Base-by-base conservation (phyloP, 1,140 invertebrate species). In the Diabrotica undecimpunctata region DNA sequence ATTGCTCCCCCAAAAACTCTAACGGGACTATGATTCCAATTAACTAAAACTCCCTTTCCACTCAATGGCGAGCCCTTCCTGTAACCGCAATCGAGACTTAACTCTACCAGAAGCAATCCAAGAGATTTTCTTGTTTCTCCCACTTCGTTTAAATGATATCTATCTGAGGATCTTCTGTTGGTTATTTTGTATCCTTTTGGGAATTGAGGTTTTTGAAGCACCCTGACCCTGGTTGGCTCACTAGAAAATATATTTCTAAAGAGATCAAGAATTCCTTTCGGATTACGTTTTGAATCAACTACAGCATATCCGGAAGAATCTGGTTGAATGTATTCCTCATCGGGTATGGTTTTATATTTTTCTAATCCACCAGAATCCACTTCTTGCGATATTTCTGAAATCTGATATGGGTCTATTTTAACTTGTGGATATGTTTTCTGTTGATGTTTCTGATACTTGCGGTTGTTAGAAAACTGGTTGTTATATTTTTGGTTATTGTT, bases 1-100 rank as follows among this genome's bases (percentile, higher is more conserved):
- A 81, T 74, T 9, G 83, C 83, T n/a, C 84, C 84, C 53, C 84
- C 84, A 66, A 84, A 86, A 0, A 85, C 78, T 11, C 76, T 73
- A 5, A 85, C 83, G 0, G 83, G 80, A 0, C 82, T 85, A 66
- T 79, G 79, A 0, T 80, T 82, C 84, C 84, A 86, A 11, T 81
- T 84, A 12, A 85, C 79, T 11, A 84, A 66, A 67, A 84, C 79
- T 35, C 72, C 54, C 0, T 76, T 58, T 0, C 78, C 79, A 7
- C 76, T 77, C n/a, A 85, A 68, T 0, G 84, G 84, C 37, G 82
- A 81, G 5, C 83, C 84, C 36, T 81, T 78, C n/a, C 80, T 81
- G 8, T 79, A 70, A 6, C 77, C 74, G 68, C 84, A 85, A 37
- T 76, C 70, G 61, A 79, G 83, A 55, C 79, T 79, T 39, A 81